Percentiles rank a stretch among this genome's conserved stretches.
phyloP scores from a whole-genome alignment of 2,113 vertebrate genomes.

The Laticauda colubrina region DNA sequence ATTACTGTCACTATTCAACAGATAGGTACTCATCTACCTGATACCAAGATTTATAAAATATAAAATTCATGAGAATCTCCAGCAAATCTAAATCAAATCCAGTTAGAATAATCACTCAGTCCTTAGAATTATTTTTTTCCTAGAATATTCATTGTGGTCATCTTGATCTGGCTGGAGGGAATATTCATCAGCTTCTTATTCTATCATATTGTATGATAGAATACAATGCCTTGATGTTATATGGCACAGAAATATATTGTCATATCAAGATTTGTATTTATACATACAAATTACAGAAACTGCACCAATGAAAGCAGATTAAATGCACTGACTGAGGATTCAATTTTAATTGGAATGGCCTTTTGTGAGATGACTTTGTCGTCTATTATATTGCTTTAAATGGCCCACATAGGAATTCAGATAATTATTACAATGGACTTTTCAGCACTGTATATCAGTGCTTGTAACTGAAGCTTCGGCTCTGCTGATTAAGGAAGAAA shows the following conservation, averaged over 20 bases:
- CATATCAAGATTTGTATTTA: neutral
- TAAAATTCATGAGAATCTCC: neutral
- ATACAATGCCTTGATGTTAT: neutral
- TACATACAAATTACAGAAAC: slow-evolving; percentile 1
- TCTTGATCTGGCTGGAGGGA: neutral
- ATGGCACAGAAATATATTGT: neutral
- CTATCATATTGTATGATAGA: neutral
- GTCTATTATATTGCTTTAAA: slow-evolving; percentile 1
- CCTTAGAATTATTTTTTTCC: neutral
- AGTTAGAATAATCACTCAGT: neutral
- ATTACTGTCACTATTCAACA: neutral
- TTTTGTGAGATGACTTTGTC: neutral
- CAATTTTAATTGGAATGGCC: slow-evolving; percentile 17
- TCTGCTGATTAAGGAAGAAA: neutral
- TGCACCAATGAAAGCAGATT: slow-evolving; percentile 17
- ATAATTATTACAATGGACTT: neutral
- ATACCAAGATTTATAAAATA: neutral
- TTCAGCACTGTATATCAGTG: neutral
- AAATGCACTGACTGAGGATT: slow-evolving; percentile 12
- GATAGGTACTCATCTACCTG: neutral
- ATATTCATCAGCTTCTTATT: neutral
- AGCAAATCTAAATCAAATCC: neutral
- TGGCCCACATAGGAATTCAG: neutral
- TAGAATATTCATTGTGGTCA: neutral
- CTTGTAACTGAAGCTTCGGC: neutral